These are phyloP conservation scores for Etheostoma cragini DNA, from an alignment of 2,113 vertebrate species.

Conservation along the genomic window DNA sequence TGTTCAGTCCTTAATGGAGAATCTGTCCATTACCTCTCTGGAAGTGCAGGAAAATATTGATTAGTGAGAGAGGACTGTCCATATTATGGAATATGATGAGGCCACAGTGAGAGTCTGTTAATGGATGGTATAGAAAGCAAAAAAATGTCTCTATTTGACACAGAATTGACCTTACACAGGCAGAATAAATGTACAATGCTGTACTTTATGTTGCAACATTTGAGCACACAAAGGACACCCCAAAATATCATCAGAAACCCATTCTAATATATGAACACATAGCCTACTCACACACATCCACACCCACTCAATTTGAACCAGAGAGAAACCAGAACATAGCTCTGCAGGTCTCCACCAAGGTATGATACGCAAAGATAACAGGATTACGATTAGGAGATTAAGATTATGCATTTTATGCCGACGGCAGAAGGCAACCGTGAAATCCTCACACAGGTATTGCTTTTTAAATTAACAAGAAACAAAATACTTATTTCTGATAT, in stretches of 20 bases:
- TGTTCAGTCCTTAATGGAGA: slow-evolving; percentile 56
- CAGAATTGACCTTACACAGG: not conserved
- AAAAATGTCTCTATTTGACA: not conserved
- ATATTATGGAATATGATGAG: slow-evolving; percentile 17
- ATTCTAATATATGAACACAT: not conserved
- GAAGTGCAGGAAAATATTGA: slow-evolving; percentile 62
- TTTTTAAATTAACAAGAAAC: not conserved
- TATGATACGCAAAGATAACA: slow-evolving; percentile 52
- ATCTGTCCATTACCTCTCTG: slow-evolving; percentile 54
- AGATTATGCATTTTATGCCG: slow-evolving; percentile 25
- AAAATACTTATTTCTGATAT: not conserved
- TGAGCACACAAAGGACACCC: not conserved
- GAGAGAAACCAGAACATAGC: slow-evolving; percentile 24
- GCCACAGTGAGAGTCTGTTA: slow-evolving; percentile 22
- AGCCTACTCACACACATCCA: no score
- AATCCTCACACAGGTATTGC: not conserved
- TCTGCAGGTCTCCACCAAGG: slow-evolving; percentile 37
- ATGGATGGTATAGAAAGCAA: slow-evolving; percentile 36
- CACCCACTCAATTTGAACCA: slow-evolving; percentile 23
- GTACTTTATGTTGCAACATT: not conserved
- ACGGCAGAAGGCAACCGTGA: slow-evolving; percentile 23
- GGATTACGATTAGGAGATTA: slow-evolving; percentile 44
- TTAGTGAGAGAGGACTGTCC: slow-evolving; percentile 39
- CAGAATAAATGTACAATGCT: slow-evolving; percentile 9
- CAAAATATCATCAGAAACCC: not conserved